Conservation (phyloP, 2,888 invertebrate genomes). For the Oscheius sp. region DNA sequence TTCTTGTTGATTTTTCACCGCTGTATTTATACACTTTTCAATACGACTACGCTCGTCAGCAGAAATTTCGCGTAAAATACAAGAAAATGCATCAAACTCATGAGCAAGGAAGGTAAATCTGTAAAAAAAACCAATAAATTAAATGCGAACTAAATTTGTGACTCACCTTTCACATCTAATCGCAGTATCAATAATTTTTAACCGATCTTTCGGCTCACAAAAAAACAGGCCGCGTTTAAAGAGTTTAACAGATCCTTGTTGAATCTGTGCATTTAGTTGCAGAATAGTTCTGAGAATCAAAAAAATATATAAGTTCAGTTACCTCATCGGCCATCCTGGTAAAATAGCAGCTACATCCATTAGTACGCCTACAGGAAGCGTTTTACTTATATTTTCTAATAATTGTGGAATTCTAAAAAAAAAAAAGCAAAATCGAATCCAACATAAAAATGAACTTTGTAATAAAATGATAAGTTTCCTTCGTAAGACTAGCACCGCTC, state of each 20-base stretch:
- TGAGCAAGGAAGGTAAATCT: slow-evolving; percentile 12
- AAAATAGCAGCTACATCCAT: slow-evolving; percentile 15
- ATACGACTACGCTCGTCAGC: background rate
- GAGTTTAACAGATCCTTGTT: background rate
- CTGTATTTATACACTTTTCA: background rate
- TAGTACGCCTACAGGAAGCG: slow-evolving; percentile 20
- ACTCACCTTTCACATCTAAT: slow-evolving; percentile 15
- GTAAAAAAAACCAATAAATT: background rate
- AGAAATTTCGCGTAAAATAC: no score
- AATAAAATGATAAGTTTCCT: background rate
- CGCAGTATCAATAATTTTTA: background rate
- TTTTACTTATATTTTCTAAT: slow-evolving; percentile 1
- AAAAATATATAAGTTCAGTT: background rate
- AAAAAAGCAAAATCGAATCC: background rate
- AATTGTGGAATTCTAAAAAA: slow-evolving; percentile 14
- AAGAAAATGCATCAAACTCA: background rate
- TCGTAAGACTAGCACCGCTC: background rate
- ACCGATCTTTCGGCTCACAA: slow-evolving; percentile 3
- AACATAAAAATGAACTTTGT: background rate
- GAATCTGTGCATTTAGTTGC: background rate
- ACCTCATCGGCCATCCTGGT: slow-evolving; percentile 28
- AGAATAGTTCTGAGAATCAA: slow-evolving; percentile 12
- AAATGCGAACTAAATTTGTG: background rate
- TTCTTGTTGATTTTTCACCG: background rate
- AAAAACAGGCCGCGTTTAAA: slow-evolving; percentile 3